Conservation (phyloP, 2,113 vertebrate genomes). For the Alouatta palliata region DNA sequence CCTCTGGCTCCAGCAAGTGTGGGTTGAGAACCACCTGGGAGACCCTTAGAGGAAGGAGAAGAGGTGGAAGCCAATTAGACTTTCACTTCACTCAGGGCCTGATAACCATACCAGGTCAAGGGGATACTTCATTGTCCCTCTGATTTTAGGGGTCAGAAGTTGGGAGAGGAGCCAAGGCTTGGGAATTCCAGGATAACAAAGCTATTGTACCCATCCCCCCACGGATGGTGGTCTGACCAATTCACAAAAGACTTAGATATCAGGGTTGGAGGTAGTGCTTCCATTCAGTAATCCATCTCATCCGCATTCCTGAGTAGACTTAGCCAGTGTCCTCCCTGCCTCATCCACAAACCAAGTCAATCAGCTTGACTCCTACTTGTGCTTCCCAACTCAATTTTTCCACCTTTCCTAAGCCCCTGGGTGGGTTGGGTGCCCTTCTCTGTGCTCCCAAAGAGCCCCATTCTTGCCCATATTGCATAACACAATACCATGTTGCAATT, state of each 20-base stretch:
- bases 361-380: neutral
- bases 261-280: neutral
- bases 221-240: neutral
- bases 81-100: neutral
- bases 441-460: neutral
- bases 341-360: neutral
- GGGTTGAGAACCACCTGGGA: neutral
- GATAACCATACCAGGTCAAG: neutral
- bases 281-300: neutral
- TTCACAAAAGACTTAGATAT: neutral
- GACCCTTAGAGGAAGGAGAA: neutral
- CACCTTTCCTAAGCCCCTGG: constrained; percentile 18
- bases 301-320: neutral
- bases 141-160: neutral
- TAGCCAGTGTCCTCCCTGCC: neutral
- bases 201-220: neutral
- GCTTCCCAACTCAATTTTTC: neutral
- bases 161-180: neutral
- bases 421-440: neutral
- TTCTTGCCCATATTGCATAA: constrained; percentile 5
- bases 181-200: neutral
- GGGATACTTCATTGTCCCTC: neutral
- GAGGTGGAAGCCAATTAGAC: neutral
- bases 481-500: neutral
- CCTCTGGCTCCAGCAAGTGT: neutral